Conservation (phyloP, 2,888 invertebrate genomes). For the Caenorhabditis japonica region DNA sequence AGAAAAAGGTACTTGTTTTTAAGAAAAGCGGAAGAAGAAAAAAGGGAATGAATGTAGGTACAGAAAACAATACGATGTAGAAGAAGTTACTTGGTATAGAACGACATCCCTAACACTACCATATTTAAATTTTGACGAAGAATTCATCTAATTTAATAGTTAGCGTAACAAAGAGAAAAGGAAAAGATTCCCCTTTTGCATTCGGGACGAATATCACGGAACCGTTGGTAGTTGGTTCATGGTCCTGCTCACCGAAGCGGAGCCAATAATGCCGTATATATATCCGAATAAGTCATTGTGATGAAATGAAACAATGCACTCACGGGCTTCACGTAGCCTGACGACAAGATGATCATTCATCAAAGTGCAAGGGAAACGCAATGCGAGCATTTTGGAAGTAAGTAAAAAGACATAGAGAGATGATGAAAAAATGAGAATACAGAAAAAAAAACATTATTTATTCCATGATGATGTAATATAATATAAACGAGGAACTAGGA, state of each 20-base stretch:
- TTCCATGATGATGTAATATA: conserved; percentile 13
- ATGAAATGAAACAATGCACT: conserved; percentile 36
- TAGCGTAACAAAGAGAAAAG: conserved; percentile 13
- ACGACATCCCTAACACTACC: too few relatives aligned
- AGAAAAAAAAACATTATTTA: neutral
- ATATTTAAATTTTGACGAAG: too few relatives aligned
- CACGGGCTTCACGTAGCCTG: conserved; percentile 2
- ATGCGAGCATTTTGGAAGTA: conserved; percentile 15
- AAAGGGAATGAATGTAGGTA: too few relatives aligned
- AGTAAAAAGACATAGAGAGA: conserved; percentile 5
- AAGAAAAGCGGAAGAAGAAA: too few relatives aligned
- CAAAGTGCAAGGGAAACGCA: too few relatives aligned
- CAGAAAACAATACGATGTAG: too few relatives aligned
- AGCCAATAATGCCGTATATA: conserved; percentile 23
- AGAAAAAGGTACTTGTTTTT: too few relatives aligned
- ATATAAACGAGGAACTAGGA: conserved; percentile 43
- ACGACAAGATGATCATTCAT: conserved; percentile 38
- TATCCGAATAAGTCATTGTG: conserved; percentile 37
- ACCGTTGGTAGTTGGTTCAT: conserved; percentile 25
- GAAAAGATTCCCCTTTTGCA: too few relatives aligned
- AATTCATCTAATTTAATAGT: too few relatives aligned
- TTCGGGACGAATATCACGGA: conserved; percentile 19
- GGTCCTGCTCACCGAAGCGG: conserved; percentile 47
- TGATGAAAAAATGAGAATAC: neutral
- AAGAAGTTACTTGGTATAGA: too few relatives aligned